Percentiles rank a stretch among this genome's conserved stretches.
phyloP scores from a whole-genome alignment of 2,888 invertebrate genomes.

The Saturnia pavonia region DNA sequence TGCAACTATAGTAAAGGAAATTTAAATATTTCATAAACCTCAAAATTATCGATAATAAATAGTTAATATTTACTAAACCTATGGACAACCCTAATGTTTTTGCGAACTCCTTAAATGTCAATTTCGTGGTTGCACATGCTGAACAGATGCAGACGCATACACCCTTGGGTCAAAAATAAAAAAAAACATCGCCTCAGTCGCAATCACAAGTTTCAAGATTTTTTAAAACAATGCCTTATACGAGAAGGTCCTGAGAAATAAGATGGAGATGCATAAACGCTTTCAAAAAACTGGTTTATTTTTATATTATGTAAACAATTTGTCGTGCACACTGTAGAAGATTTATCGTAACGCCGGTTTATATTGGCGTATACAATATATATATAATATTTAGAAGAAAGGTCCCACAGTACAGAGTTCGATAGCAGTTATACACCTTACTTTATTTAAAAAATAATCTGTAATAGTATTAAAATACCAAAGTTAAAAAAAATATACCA shows the following conservation, averaged over 20 bases:
- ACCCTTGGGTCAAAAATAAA: conserved; percentile 53
- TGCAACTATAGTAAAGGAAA: too few species aligned
- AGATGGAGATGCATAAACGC: not conserved
- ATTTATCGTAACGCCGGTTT: not conserved
- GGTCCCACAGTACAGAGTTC: not conserved
- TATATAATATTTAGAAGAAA: not conserved
- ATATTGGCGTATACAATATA: not conserved
- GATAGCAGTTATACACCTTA: not conserved
- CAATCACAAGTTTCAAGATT: conserved; percentile 44
- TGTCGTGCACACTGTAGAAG: not conserved
- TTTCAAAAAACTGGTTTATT: conserved; percentile 11
- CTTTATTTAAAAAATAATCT: not conserved
- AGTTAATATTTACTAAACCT: not conserved
- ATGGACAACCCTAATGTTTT: conserved; percentile 53
- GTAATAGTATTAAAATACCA: too few species aligned
- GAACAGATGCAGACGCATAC: conserved; percentile 63
- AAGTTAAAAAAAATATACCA: too few species aligned
- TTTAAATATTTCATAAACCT: too few species aligned
- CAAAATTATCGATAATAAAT: conserved; percentile 30
- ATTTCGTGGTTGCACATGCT: conserved; percentile 68
- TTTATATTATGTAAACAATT: conserved; percentile 9
- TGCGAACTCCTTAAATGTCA: conserved; percentile 64
- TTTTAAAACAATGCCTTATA: conserved; percentile 59
- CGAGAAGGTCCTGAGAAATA: conserved; percentile 19
- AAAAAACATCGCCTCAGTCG: conserved; percentile 51